Percentiles rank a stretch among this genome's conserved stretches.
phyloP scores from a whole-genome alignment of 2,888 invertebrate species.

The Heteromurus nitidus region DNA sequence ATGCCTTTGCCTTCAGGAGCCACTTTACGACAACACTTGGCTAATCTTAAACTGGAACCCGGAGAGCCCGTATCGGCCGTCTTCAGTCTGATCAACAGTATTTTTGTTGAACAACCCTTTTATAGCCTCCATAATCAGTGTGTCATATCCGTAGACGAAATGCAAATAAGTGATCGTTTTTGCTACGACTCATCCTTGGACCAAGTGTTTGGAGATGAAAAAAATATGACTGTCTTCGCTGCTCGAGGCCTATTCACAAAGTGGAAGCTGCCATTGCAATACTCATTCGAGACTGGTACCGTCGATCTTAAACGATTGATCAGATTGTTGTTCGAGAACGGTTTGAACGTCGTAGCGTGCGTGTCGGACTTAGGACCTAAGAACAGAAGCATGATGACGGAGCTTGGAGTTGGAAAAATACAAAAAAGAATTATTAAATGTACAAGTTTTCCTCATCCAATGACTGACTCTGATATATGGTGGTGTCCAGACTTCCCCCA shows the following conservation, averaged over 20 bases:
- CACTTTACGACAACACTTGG: not conserved
- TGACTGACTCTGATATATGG: not conserved
- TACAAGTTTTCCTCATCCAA: slow-evolving; percentile 8
- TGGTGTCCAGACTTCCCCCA: slow-evolving; percentile 15
- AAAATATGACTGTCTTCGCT: not conserved
- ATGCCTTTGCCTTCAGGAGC: not conserved
- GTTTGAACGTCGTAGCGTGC: not conserved
- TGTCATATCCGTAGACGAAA: slow-evolving; percentile 6
- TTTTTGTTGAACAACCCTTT: not conserved
- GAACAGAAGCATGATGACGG: not conserved
- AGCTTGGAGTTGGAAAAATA: not conserved
- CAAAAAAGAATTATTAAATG: not conserved
- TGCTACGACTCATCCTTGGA: not conserved
- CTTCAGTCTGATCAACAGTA: not conserved
- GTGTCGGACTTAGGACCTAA: slow-evolving; percentile 17
- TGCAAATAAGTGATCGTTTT: not conserved
- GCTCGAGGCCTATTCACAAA: not conserved
- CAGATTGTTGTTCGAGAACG: not conserved
- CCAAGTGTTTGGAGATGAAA: slow-evolving; percentile 4
- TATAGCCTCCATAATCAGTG: not conserved
- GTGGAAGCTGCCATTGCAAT: not conserved
- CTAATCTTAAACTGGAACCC: not conserved
- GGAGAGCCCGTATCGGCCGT: not conserved
- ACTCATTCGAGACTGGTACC: not conserved
- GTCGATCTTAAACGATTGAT: not conserved